Base-by-base conservation (phyloP, 53 echinoderm and acorn worm species). In the Patiria pectinifera region DNA sequence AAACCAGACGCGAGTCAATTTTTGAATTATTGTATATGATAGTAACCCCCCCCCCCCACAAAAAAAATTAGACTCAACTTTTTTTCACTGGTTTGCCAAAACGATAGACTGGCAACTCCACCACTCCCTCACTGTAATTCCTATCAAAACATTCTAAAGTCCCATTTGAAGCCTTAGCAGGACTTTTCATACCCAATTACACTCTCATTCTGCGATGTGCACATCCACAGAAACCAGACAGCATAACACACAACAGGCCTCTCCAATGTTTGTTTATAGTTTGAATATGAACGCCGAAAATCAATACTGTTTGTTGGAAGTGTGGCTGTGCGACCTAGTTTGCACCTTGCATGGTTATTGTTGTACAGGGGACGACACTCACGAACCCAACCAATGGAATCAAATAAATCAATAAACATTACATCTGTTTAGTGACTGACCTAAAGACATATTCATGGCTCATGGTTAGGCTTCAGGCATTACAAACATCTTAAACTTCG, bases 371-470 rank as follows among this genome's bases (percentile, higher is more conserved):
- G 18, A 24, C 11, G 24, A 25, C 78, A 35, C 3, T 23, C 53
- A 71, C 48, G 76, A 87, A 76, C 35, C 62, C 6, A 78, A 59
- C 78, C 18, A 61, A 53, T n/a, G 26, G 21, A 74, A 86, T 86
- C 74, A 48, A 86, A 86, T 74, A 71, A 78, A 76, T 87, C 87
- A 87, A 87, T 87, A 87, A 47, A 76, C 87, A 61, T 62, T 43
- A 84, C 66, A 84, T 84, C 63, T 84, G 84, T 87, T 87, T 77
- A 59, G 78, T 60, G 25, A 16, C 59, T 2, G 76, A 45, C 87
- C 87, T 74, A n/a, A 75, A 15, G 26, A 71, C 72, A 48, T 45
- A 86, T 86, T 71, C 11, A 86, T n/a, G 70, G 70, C 19, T 70
- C 16, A 15, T 19, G 16, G 35, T 35, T 35, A 35, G 35, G 35